Evolutionary conservation across 2,888 invertebrate species (phyloP).

Genomic region (Ochropleura plecta): DNA sequence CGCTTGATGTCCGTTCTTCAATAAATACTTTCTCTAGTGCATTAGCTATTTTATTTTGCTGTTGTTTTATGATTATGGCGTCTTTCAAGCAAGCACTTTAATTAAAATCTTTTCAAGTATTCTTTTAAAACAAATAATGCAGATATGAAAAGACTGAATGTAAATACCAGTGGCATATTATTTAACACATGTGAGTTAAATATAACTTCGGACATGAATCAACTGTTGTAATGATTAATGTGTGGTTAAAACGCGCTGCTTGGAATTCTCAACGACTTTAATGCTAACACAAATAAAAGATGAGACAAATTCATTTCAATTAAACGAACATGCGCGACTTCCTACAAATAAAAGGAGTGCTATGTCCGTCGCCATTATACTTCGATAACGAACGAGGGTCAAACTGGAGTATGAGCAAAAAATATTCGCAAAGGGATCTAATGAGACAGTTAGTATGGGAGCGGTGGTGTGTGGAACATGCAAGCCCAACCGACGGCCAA

Average conservation of each 20-base stretch:
- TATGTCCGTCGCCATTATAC: constrained; percentile 77
- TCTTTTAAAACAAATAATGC: not conserved
- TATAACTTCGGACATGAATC: constrained; percentile 47
- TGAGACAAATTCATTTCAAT: constrained; percentile 76
- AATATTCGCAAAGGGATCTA: constrained; percentile 79
- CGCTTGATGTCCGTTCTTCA: constrained; percentile 63
- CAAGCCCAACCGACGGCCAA: constrained; percentile 76
- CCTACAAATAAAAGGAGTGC: constrained; percentile 77
- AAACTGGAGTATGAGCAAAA: constrained; percentile 81
- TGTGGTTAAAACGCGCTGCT: constrained; percentile 56
- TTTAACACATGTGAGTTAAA: constrained; percentile 41
- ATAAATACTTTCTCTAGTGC: constrained; percentile 34
- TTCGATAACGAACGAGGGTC: constrained; percentile 79
- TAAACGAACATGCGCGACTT: constrained; percentile 73
- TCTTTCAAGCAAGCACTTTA: not conserved
- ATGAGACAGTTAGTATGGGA: constrained; percentile 80
- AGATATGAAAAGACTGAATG: not conserved
- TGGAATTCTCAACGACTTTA: constrained; percentile 64
- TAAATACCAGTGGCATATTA: constrained; percentile 23
- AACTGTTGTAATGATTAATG: constrained; percentile 51
- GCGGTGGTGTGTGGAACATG: constrained; percentile 72
- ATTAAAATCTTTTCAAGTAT: not conserved
- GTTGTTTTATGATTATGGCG: constrained; percentile 4
- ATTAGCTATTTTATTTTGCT: constrained; percentile 35
- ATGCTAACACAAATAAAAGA: constrained; percentile 70